Evolutionary conservation across 2,888 invertebrate genomes (phyloP).

Genomic region (Pseudococcus longispinus): DNA sequence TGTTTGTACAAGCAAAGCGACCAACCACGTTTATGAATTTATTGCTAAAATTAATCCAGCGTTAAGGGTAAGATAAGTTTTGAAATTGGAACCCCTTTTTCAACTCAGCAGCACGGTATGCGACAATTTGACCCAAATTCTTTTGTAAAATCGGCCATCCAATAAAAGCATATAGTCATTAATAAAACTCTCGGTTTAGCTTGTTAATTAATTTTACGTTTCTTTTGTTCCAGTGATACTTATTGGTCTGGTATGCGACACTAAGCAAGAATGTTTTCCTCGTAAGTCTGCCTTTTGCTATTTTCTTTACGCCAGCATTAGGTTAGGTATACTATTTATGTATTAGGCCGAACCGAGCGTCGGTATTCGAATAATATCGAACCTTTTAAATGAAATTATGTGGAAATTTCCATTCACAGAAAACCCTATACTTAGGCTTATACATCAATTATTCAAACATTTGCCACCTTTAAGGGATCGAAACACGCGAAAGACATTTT

Average conservation of each 20-base stretch:
- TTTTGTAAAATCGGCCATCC: not conserved
- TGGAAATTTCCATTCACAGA: not conserved
- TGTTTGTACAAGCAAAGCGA: not conserved
- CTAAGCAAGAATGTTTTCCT: slow-evolving; percentile 58
- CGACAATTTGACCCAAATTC: not conserved
- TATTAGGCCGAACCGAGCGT: no score
- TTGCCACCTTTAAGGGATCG: not conserved
- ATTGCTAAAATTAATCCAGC: slow-evolving; percentile 23
- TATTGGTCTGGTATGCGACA: slow-evolving; percentile 52
- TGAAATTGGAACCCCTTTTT: not conserved
- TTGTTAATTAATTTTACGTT: slow-evolving; percentile 8
- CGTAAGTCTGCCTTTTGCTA: slow-evolving; percentile 54
- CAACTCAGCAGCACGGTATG: not conserved
- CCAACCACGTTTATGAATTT: slow-evolving; percentile 11
- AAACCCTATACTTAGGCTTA: not conserved
- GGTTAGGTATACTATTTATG: not conserved
- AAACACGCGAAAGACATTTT: not conserved
- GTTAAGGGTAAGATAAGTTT: slow-evolving; percentile 3
- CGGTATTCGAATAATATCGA: not conserved
- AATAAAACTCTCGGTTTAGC: not conserved
- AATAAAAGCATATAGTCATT: not conserved
- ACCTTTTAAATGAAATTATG: not conserved
- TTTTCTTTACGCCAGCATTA: not conserved
- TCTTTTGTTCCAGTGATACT: slow-evolving; percentile 52
- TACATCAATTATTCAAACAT: not conserved